These are phyloP conservation scores for Aethes cnicana DNA, from an alignment of 2,888 invertebrate genomes.

Conservation along the genomic window DNA sequence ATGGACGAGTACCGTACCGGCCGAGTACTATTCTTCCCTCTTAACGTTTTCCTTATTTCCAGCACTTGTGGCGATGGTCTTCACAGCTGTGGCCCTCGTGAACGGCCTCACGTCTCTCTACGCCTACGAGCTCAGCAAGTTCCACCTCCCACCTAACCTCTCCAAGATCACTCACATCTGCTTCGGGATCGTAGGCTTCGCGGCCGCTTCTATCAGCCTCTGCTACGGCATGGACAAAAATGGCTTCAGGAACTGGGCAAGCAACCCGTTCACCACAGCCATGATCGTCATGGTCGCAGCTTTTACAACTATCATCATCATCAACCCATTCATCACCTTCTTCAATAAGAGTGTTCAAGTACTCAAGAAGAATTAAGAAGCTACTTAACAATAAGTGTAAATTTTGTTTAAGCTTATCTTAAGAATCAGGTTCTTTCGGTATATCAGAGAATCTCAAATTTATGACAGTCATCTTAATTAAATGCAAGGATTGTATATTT, in stretches of 20 bases:
- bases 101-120: conserved; percentile 51
- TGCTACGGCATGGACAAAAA: conserved; percentile 57
- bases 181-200: conserved; percentile 52
- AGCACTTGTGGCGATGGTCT: conserved; percentile 54
- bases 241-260: conserved; percentile 46
- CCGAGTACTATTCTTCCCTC: no score
- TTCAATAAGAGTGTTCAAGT: conserved; percentile 37
- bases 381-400: background rate
- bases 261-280: conserved; percentile 40
- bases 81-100: conserved; percentile 46
- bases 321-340: conserved; percentile 52
- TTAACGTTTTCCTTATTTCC: conserved; percentile 35
- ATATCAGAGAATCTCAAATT: background rate
- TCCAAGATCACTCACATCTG: conserved; percentile 52
- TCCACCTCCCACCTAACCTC: conserved; percentile 40
- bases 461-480: no score
- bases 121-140: conserved; percentile 44
- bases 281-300: conserved; percentile 48
- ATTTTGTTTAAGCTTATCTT: background rate
- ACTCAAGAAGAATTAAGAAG: conserved; percentile 23
- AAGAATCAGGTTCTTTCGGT: background rate
- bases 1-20: no score
- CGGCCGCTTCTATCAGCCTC: conserved; percentile 46
- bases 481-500: no score
- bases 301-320: conserved; percentile 46